Percentiles rank a stretch among this genome's conserved stretches.
phyloP scores from a whole-genome alignment of 2,113 vertebrate genomes.

The Paratilapia polleni region DNA sequence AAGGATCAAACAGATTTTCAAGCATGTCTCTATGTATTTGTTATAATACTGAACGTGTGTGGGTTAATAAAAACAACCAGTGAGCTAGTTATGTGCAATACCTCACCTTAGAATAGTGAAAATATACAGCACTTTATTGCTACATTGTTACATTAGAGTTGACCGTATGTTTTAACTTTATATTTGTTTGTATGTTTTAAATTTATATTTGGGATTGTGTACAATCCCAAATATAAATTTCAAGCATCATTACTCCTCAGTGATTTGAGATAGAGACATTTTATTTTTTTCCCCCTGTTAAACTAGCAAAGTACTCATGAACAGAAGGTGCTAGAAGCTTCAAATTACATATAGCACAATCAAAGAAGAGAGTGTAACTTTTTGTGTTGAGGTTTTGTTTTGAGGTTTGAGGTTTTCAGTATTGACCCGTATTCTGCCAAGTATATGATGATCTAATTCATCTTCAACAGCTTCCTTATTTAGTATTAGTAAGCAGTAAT shows the following conservation, averaged over 20 bases:
- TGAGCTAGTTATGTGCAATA: not conserved
- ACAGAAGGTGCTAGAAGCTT: not conserved
- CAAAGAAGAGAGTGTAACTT: not conserved
- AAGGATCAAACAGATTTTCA: conserved; percentile 9
- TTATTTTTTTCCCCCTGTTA: not conserved
- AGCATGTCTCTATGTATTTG: not conserved
- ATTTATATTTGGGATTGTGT: no score
- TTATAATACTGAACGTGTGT: not conserved
- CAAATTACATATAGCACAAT: not conserved
- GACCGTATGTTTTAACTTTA: not conserved
- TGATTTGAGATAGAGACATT: not conserved
- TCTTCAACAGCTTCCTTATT: not conserved
- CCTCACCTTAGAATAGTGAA: not conserved
- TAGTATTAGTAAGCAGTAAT: not conserved
- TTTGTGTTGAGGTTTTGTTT: not conserved
- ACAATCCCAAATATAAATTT: no score
- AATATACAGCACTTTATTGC: not conserved
- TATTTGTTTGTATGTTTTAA: no score
- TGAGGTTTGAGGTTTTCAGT: not conserved
- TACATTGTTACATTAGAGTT: not conserved
- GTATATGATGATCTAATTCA: not conserved
- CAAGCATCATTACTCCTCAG: not conserved
- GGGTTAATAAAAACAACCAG: not conserved
- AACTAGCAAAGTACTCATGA: not conserved
- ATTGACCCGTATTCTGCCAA: not conserved